Conservation (phyloP, 2,888 invertebrate species). For the Dasypogon diadema region DNA sequence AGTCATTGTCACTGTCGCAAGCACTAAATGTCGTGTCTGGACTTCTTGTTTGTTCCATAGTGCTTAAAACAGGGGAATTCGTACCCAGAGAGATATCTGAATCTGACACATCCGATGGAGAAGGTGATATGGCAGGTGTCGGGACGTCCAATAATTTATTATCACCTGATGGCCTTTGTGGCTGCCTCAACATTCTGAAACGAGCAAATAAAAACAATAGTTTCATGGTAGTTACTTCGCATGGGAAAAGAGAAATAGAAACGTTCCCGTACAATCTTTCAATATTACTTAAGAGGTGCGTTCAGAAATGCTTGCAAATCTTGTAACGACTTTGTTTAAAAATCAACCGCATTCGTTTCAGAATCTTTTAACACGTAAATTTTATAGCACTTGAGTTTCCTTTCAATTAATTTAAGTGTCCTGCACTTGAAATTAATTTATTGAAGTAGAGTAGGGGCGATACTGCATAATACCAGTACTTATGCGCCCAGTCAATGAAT, state of each 20-base stretch:
- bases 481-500: slow-evolving; percentile 19
- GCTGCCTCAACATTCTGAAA: slow-evolving; percentile 13
- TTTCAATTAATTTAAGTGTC: slow-evolving; percentile 22
- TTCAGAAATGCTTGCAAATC: background rate
- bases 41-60: slow-evolving; percentile 3
- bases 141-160: background rate
- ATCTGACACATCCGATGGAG: slow-evolving; percentile 30
- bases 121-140: slow-evolving; percentile 2
- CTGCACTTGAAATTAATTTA: slow-evolving; percentile 17
- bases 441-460: slow-evolving; percentile 9
- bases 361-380: slow-evolving; percentile 10
- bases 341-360: background rate
- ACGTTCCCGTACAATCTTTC: background rate
- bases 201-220: background rate
- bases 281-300: background rate
- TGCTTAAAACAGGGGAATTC: slow-evolving; percentile 17
- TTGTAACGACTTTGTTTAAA: slow-evolving; percentile 19
- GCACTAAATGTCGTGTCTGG: slow-evolving; percentile 9
- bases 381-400: slow-evolving; percentile 14
- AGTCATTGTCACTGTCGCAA: slow-evolving; percentile 5
- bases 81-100: slow-evolving; percentile 29
- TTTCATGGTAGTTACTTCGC: too few species aligned
- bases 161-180: background rate
- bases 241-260: slow-evolving; percentile 4
- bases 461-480: background rate